phyloP scores from a whole-genome alignment of 2,113 vertebrate genomes.

The Callocephalon fimbriatum region DNA sequence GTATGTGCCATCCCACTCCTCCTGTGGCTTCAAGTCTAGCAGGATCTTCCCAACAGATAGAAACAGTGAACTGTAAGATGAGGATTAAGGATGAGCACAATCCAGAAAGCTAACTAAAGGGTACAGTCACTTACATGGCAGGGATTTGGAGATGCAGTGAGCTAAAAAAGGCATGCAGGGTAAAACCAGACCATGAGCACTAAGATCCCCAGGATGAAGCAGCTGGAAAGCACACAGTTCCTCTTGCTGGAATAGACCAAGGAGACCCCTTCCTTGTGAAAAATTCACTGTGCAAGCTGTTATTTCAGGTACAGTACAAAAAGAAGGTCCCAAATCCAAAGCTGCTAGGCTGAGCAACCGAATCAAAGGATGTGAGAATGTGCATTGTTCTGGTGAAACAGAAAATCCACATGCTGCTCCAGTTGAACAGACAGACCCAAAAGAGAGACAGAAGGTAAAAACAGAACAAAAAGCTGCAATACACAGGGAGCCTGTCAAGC shows the following conservation, averaged over 20 bases:
- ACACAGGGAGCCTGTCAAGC: background rate
- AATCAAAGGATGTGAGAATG: background rate
- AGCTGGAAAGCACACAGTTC: background rate
- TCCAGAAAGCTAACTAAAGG: background rate
- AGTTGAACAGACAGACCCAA: background rate
- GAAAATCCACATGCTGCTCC: background rate
- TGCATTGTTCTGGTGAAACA: background rate
- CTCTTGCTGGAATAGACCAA: background rate
- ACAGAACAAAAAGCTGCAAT: background rate
- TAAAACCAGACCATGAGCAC: background rate
- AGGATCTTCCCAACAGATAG: background rate
- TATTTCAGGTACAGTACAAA: background rate
- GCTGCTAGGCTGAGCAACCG: background rate
- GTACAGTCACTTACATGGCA: fast-evolving
- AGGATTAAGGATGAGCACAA: background rate
- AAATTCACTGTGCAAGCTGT: fast-evolving
- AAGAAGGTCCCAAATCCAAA: background rate
- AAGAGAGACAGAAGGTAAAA: background rate
- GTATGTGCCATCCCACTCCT: background rate
- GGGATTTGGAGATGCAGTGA: background rate
- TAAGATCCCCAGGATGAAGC: background rate
- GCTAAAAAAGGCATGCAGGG: background rate
- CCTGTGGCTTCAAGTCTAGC: background rate
- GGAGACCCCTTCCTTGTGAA: background rate
- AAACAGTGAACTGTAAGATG: background rate